These are phyloP conservation scores for Drosophila athabasca DNA, from an alignment of 1,140 invertebrate genomes.

Conservation along the genomic window DNA sequence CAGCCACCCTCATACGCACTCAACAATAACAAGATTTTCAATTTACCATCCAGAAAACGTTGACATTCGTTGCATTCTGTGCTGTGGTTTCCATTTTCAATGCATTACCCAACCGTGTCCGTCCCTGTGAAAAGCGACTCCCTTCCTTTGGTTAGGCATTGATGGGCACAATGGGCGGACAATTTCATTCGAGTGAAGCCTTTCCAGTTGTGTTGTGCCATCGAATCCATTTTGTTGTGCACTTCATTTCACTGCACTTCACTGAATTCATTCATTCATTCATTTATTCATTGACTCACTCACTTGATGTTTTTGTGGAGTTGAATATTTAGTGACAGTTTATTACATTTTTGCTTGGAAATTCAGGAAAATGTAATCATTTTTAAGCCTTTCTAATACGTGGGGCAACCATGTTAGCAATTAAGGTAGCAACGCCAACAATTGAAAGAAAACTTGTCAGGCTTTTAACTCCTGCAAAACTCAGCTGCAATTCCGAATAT, in stretches of 20 bases:
- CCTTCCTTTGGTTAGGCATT: constrained; percentile 7
- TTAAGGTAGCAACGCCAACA: too few relatives aligned
- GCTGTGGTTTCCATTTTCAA: constrained; percentile 30
- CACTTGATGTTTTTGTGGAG: neutral
- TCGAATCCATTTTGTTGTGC: constrained; percentile 2
- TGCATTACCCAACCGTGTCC: constrained; percentile 23
- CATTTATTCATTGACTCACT: constrained; percentile 6
- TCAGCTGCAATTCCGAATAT: too few relatives aligned
- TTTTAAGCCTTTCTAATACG: too few relatives aligned
- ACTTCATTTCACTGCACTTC: constrained; percentile 9
- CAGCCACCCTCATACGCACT: constrained; percentile 12
- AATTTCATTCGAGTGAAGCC: constrained; percentile 24
- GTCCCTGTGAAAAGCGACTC: constrained; percentile 16
- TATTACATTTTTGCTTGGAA: neutral
- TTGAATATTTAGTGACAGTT: neutral
- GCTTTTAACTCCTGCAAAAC: too few relatives aligned
- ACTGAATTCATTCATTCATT: constrained; percentile 16
- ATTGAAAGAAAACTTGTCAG: too few relatives aligned
- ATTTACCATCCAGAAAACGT: constrained; percentile 19
- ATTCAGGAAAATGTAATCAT: neutral
- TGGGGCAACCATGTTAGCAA: too few relatives aligned
- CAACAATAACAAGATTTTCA: constrained; percentile 42
- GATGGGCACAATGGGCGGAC: constrained; percentile 19
- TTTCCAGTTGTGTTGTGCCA: neutral
- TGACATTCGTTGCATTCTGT: constrained; percentile 28